Evolutionary conservation across 1,140 invertebrate species (phyloP).

Genomic region (Acromyrmex heyeri): DNA sequence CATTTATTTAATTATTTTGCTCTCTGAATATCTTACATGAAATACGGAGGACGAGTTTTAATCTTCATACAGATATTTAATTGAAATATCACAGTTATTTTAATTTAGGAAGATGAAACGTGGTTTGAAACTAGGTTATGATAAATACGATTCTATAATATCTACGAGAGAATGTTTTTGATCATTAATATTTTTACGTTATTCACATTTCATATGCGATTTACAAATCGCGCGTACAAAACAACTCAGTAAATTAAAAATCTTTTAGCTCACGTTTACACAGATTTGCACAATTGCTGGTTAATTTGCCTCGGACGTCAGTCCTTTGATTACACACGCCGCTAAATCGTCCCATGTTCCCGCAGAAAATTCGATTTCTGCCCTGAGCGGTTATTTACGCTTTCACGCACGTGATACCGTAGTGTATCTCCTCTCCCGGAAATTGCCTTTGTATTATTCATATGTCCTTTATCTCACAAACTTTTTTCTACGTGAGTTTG

Average conservation of each 20-base stretch:
- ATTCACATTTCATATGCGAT: not conserved
- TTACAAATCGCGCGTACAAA: not conserved
- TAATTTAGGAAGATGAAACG: not conserved
- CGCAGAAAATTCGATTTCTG: constrained; percentile 56
- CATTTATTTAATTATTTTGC: not conserved
- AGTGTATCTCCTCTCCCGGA: constrained; percentile 16
- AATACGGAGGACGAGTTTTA: not conserved
- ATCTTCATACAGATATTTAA: not conserved
- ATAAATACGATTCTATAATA: not conserved
- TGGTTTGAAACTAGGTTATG: not conserved
- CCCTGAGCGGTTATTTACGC: constrained; percentile 11
- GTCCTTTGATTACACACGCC: constrained; percentile 36
- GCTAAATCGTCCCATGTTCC: constrained; percentile 12
- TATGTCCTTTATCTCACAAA: constrained; percentile 32
- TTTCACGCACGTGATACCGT: not conserved
- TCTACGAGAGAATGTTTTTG: not conserved
- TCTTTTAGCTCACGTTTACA: not conserved
- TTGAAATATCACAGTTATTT: constrained; percentile 1
- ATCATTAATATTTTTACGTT: not conserved
- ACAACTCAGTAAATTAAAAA: constrained; percentile 33
- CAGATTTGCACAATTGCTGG: not conserved
- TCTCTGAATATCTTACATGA: not conserved
- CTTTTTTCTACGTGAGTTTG: not conserved
- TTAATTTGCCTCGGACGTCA: constrained; percentile 25
- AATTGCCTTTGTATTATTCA: constrained; percentile 51